Evolutionary conservation across 2,888 invertebrate species (phyloP), one percentile per base, ranked within the genome.

Genomic region (Plagiodera versicolora): DNA sequence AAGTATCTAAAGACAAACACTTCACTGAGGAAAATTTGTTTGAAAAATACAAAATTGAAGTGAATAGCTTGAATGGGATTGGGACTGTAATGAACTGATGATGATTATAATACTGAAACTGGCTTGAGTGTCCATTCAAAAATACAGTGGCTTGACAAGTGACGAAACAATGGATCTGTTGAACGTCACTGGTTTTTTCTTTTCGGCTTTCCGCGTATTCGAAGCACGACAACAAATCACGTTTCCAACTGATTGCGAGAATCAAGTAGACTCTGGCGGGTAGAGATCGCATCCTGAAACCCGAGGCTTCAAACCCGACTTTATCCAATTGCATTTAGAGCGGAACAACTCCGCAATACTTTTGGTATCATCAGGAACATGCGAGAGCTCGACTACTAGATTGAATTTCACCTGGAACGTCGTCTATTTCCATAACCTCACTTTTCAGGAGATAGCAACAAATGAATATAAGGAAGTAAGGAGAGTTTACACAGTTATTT

Each of bases 201-300:
- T 20, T 39, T 39, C 39, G 24, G 10, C 28, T 24, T 50, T 47
- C 58, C 47, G 61, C 58, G 69, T 72, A 76, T 76, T 74, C 76
- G 64, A 69, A 65, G 67, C 76, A 76, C 76, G 75, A 63, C 58
- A 67, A 58, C 68, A 76, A 76, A 76, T 76, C 74, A 68, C 70
- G 75, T 76, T 75, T 67, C 61, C 68, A 71, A 70, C 72, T 76
- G 76, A 76, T 76, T 75, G 76, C 74, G 71, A 72, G 73, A 74
- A 74, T 74, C 73, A 72, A 73, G 71, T 69, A 70, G 72, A 67
- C 63, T 60, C 58, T 63, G 63, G 60, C 60, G 63, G 58, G 56
- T 58, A 59, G 56, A 61, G 67, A 67, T 67, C 64, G 65, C 64
- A 67, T 63, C 57, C 61, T 54, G 61, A 62, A 63, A 65, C 61